A percentile compares a stretch with the other conserved stretches of the same genome.
phyloP scores from a whole-genome alignment of 2,888 invertebrate genomes.

The Halocaridina rubra region DNA sequence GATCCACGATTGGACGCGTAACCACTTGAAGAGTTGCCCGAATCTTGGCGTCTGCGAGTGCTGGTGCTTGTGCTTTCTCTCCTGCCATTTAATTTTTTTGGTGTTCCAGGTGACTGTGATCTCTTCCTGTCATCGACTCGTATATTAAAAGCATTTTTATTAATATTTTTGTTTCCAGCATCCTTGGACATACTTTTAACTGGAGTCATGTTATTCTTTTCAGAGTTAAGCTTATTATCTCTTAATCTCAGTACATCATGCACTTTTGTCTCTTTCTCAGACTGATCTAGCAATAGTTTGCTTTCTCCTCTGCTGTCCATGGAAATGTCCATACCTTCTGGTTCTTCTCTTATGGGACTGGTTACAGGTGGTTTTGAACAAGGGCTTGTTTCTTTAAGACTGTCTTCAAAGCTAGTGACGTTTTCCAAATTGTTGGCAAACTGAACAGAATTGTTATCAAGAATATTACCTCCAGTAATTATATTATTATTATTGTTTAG shows the following conservation, averaged over 20 bases:
- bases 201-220: conserved; percentile 49
- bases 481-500: conserved; percentile 60
- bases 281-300: conserved; percentile 61
- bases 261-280: conserved; percentile 60
- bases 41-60: conserved; percentile 54
- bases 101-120: conserved; percentile 58
- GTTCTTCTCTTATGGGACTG: conserved; percentile 63
- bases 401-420: conserved; percentile 60
- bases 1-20: conserved; percentile 58
- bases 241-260: conserved; percentile 47
- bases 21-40: conserved; percentile 62
- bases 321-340: conserved; percentile 63
- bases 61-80: conserved; percentile 21
- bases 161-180: conserved; percentile 41
- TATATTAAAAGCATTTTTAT: conserved; percentile 53
- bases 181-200: conserved; percentile 45
- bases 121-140: conserved; percentile 48
- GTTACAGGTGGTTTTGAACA: conserved; percentile 63
- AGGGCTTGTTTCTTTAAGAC: conserved; percentile 58
- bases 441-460: conserved; percentile 41
- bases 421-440: conserved; percentile 53
- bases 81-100: conserved; percentile 33
- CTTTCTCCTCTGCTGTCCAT: conserved; percentile 62
- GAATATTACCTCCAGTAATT: conserved; percentile 3
- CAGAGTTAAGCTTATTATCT: conserved; percentile 49